Evolutionary conservation across 2,113 vertebrate species (phyloP).

Genomic region (Malurus cyaneus): DNA sequence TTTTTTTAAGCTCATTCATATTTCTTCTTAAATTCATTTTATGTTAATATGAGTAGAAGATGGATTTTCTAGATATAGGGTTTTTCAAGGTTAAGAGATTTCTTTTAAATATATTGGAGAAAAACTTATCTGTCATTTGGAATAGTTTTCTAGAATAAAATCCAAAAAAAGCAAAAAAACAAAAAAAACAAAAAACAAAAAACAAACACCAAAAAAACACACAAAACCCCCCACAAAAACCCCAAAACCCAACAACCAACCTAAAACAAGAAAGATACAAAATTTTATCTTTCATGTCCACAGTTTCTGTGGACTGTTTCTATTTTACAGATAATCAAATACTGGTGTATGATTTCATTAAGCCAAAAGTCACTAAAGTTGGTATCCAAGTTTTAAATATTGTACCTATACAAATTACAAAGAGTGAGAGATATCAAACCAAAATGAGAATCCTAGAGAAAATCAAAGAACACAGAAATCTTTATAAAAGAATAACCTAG

Average conservation of each 20-base stretch:
- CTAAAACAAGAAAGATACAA: not conserved
- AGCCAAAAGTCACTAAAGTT: not conserved
- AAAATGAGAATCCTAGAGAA: not conserved
- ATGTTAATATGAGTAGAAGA: not conserved
- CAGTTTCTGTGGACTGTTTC: not conserved
- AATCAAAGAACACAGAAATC: not conserved
- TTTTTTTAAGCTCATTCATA: not conserved
- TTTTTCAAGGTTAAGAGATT: not conserved
- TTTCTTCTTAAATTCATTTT: not conserved
- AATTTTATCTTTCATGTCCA: not conserved
- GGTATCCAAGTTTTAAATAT: not conserved
- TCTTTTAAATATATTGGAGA: not conserved
- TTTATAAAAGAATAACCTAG: not conserved
- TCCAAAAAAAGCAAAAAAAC: no score
- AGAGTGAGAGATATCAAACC: not conserved
- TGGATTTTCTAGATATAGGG: not conserved
- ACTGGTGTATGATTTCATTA: not conserved
- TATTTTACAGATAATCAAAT: not conserved
- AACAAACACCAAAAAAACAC: no score
- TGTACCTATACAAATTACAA: not conserved
- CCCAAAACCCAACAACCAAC: no score
- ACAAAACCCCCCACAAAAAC: no score
- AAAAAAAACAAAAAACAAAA: not conserved
- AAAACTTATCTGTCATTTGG: not conserved
- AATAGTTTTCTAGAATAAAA: no score